Conservation (phyloP, 2,113 vertebrate genomes). For the Colinus virginianus region DNA sequence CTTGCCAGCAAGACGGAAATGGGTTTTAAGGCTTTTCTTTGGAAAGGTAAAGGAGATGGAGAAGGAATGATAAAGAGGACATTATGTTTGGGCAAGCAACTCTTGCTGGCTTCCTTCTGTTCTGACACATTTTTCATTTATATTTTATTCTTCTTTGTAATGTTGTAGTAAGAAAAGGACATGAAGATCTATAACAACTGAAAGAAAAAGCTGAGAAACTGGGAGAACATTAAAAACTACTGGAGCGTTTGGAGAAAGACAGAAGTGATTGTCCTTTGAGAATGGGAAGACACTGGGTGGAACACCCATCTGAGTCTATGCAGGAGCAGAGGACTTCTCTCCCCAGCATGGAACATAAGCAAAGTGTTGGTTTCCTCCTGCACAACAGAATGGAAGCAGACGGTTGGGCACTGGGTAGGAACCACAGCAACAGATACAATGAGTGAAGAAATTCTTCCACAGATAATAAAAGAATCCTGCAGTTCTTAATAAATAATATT, state of each 20-base stretch:
- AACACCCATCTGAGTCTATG: not conserved
- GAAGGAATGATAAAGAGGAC: not conserved
- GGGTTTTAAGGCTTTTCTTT: not conserved
- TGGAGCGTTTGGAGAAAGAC: not conserved
- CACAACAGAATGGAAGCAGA: not conserved
- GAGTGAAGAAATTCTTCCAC: not conserved
- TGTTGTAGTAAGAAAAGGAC: not conserved
- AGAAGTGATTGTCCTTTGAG: not conserved
- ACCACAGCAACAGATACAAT: rapidly evolving
- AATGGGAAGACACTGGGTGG: not conserved
- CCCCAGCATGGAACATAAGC: rapidly evolving
- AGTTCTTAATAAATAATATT: conserved; percentile 17
- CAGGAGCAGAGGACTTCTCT: not conserved
- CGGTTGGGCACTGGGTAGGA: not conserved
- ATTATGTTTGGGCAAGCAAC: not conserved
- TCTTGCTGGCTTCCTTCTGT: not conserved
- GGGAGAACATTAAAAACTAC: conserved; percentile 22
- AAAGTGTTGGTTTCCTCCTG: not conserved
- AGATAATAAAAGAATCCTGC: not conserved
- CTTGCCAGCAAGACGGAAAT: not conserved
- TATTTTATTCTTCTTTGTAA: not conserved
- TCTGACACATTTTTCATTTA: not conserved
- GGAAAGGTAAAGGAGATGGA: not conserved
- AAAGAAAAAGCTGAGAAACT: not conserved
- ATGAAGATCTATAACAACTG: not conserved